Evolutionary conservation across 2,888 invertebrate species (phyloP), one percentile per base, ranked within the genome.

Genomic region (Eupithecia subumbrata): DNA sequence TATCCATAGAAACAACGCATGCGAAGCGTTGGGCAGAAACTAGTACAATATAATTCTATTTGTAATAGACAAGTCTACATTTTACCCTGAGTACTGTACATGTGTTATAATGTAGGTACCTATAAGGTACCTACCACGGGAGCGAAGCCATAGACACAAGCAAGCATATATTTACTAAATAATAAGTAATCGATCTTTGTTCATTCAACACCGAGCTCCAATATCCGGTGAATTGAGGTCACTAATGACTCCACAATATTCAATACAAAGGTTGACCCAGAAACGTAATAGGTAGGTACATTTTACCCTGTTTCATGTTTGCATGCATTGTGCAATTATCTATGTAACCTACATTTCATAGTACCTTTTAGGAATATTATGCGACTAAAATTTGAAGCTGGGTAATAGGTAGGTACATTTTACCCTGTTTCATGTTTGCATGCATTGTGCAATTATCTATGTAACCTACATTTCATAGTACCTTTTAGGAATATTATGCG

Each of bases 151-250:
- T n/a, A n/a, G n/a, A n/a, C n/a, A n/a, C n/a, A n/a, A n/a, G 7
- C 37, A 37, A 37, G 37, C 37, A 37, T 37, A 5, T 37, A 37
- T 37, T 37, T 48, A 48, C n/a, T 22, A n/a, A 22, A 56, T 56
- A 56, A 1, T 3, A n/a, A 2, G 52, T 56, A 60, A 60, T 60
- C 56, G 22, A 60, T 60, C 60, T 60, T 60, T 25, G 12, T 60
- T 60, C 60, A 60, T 25, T 25, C 60, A 60, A 60, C 40, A 67
- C 40, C 40, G n/a, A 67, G 66, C n/a, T 67, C 34, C n/a, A 67
- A 67, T 67, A 67, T 40, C 66, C 66, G n/a, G 9, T 18, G 30
- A 66, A 76, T 76, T 69, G 63, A 66, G 76, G 72, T 71, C 68
- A 73, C 66, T 37, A 63, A 69, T 71, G 64, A 67, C 45, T 67